Base-by-base conservation (phyloP, 2,888 invertebrate species). In the Epinotia demarniana region DNA sequence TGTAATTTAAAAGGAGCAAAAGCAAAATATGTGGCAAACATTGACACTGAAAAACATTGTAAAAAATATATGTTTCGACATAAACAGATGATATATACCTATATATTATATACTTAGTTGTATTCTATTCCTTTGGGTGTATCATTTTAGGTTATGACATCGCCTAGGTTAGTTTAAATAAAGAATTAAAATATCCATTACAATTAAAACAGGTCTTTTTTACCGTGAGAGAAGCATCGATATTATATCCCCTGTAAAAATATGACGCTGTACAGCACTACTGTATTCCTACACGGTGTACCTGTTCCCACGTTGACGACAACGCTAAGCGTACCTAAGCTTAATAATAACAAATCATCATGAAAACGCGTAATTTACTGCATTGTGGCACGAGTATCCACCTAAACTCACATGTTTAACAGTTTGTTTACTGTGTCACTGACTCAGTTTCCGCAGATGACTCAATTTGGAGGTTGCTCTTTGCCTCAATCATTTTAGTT, bases 361-460 rank as follows among this genome's bases (percentile, higher is more conserved):
- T 58, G 33, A 27, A 60, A 27, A 60, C 60, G 27, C 60, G 33
- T 11, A 61, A 33, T 61, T 33, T 61, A 33, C 61, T 61, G 23
- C n/a, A 61, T 27, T 61, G 33, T 61, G 33, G 61, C n/a, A 8
- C 2, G 6, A 49, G 16, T 13, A 49, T 16, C 49, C n/a, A 53
- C 53, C 53, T 33, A 61, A 2, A 27, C 57, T 72, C 68, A 19
- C 19, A 33, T 60, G 60, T 49, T 66, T 66, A 60, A 68, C 19
- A 63, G 33, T 39, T 43, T 39, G 63, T 46, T 58, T 33, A 33
- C 58, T 63, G 46, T 46, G 19, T 58, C 23, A 73, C 46, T 39
- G 27, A 62, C 58, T 70, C 49, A 69, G 74, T 58, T 69, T 27
- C 58, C 57, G 63, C 33, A 58, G 69, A 74, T 74, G 18, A 69